Conservation (phyloP, 2,797 vertebrate species). For the Xerus rutilus region DNA sequence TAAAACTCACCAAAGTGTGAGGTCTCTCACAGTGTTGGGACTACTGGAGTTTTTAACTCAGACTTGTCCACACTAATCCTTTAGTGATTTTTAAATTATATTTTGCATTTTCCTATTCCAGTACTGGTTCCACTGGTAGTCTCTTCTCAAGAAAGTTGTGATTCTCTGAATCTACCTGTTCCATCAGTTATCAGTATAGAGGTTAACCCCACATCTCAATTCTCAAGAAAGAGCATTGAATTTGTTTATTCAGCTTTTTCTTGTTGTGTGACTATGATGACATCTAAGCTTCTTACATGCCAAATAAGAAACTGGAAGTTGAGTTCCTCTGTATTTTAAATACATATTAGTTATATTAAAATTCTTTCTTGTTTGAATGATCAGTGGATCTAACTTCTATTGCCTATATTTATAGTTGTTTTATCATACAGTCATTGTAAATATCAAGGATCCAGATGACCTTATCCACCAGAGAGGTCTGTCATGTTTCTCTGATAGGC, state of each 20-base stretch:
- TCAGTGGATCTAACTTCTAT: background rate
- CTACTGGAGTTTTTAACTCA: background rate
- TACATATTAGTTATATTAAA: background rate
- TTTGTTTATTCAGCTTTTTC: background rate
- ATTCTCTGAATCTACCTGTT: background rate
- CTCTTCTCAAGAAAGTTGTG: background rate
- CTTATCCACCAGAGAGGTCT: background rate
- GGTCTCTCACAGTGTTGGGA: rapidly evolving
- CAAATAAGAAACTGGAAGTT: background rate
- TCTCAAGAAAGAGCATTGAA: background rate
- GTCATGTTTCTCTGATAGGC: background rate
- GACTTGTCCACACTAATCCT: background rate
- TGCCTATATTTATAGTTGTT: background rate
- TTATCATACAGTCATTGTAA: background rate
- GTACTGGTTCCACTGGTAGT: background rate
- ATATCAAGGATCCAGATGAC: background rate
- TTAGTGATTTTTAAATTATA: background rate
- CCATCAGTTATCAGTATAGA: background rate
- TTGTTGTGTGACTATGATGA: background rate
- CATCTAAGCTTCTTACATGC: background rate
- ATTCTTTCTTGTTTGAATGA: background rate
- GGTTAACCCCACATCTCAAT: background rate
- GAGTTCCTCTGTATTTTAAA: background rate
- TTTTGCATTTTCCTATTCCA: background rate
- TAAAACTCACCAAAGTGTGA: background rate